These are phyloP conservation scores for Tenthredo distinguenda DNA, from an alignment of 2,888 invertebrate species.

Conservation along the genomic window DNA sequence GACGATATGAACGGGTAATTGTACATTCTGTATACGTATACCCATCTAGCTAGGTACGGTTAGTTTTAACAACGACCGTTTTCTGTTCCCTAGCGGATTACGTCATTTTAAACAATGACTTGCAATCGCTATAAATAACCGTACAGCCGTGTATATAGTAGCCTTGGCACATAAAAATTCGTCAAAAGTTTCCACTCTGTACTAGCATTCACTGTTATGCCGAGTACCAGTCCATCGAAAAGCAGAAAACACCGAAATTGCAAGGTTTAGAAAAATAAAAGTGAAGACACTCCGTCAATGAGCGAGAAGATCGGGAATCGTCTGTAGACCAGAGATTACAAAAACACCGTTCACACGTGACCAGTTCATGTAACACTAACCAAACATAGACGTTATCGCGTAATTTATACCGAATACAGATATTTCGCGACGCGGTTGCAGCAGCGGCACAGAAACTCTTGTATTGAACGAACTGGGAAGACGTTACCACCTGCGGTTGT, in stretches of 20 bases:
- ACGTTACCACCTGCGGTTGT: background rate
- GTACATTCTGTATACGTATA: background rate
- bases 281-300: background rate
- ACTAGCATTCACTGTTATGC: background rate
- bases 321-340: background rate
- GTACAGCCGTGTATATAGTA: background rate
- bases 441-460: too few relatives aligned
- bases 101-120: slow-evolving; percentile 21
- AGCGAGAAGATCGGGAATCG: background rate
- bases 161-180: slow-evolving; percentile 34
- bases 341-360: background rate
- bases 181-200: slow-evolving; percentile 10
- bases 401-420: background rate
- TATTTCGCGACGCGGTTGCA: background rate
- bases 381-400: background rate
- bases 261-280: background rate
- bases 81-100: background rate
- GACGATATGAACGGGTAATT: slow-evolving; percentile 3
- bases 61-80: background rate
- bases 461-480: background rate
- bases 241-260: background rate
- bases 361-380: background rate
- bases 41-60: background rate
- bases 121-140: slow-evolving; percentile 35
- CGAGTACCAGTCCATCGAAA: background rate